Evolutionary conservation across 2,888 invertebrate genomes (phyloP).

Genomic region (Coronaproctus castanopsis): DNA sequence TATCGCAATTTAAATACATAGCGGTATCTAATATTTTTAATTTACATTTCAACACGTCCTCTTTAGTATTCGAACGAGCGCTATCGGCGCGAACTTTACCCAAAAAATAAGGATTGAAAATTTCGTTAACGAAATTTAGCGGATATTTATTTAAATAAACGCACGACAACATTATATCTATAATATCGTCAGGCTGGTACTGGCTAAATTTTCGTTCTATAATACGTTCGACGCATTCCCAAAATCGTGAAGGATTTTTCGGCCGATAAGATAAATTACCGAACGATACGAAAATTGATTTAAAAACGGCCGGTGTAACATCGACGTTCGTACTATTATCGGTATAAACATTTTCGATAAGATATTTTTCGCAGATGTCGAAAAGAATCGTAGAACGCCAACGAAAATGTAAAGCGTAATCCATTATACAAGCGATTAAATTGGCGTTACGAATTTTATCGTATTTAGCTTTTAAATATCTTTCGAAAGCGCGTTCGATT

Average conservation of each 20-base stretch:
- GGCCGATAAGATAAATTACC: constrained; percentile 40
- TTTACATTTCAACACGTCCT: constrained; percentile 30
- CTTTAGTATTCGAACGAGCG: constrained; percentile 9
- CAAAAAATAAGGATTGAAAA: constrained; percentile 40
- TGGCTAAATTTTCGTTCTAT: constrained; percentile 36
- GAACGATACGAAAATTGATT: constrained; percentile 37
- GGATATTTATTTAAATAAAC: constrained; percentile 42
- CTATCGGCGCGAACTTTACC: constrained; percentile 31
- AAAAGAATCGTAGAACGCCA: constrained; percentile 36
- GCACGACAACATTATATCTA: constrained; percentile 40
- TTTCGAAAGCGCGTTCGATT: constrained; percentile 37
- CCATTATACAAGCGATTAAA: constrained; percentile 38
- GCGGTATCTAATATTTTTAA: constrained; percentile 41
- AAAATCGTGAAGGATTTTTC: constrained; percentile 32
- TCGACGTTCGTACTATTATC: not conserved
- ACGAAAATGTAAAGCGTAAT: constrained; percentile 38
- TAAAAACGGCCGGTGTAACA: constrained; percentile 35
- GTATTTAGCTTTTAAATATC: constrained; percentile 33
- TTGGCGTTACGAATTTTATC: constrained; percentile 25
- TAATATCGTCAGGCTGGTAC: constrained; percentile 34
- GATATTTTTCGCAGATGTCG: constrained; percentile 36
- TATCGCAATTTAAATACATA: constrained; percentile 39
- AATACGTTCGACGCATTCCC: constrained; percentile 33
- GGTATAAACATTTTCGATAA: constrained; percentile 29
- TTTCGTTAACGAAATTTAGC: constrained; percentile 34